Percentiles rank a stretch among this genome's conserved stretches.
Conservation (phyloP, 1,140 invertebrate genomes). For the Plectrocnemia conspersa region DNA sequence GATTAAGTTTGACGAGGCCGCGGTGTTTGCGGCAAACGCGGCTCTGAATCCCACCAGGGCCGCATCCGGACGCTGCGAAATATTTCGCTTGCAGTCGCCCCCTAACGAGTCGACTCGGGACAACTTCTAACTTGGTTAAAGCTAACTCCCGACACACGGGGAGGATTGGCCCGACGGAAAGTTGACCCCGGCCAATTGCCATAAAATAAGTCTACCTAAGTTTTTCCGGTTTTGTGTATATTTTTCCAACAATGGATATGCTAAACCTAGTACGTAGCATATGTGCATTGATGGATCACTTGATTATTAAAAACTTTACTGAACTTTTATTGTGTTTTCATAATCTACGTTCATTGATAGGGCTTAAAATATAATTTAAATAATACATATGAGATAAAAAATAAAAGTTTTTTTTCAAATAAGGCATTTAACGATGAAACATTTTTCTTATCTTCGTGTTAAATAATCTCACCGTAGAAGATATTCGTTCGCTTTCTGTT, state of each 20-base stretch:
- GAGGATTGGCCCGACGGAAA: not conserved
- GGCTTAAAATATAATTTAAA: too few species aligned
- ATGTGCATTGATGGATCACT: too few species aligned
- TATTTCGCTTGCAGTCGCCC: slow-evolving; percentile 13
- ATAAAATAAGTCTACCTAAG: slow-evolving; percentile 9
- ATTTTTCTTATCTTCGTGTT: too few species aligned
- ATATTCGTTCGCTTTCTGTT: too few species aligned
- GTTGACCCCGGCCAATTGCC: slow-evolving; percentile 7
- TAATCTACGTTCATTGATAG: too few species aligned
- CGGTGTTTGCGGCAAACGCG: slow-evolving; percentile 7
- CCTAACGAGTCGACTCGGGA: slow-evolving; percentile 15
- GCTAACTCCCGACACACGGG: slow-evolving; percentile 18
- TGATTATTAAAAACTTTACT: too few species aligned
- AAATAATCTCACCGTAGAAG: too few species aligned
- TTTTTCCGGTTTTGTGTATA: not conserved
- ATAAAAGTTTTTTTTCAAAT: too few species aligned
- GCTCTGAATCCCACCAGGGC: not conserved
- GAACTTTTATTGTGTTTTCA: too few species aligned
- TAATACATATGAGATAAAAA: too few species aligned
- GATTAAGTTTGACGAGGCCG: slow-evolving; percentile 9
- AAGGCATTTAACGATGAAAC: too few species aligned
- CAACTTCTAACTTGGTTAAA: slow-evolving; percentile 20
- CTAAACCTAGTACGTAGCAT: too few species aligned
- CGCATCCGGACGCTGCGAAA: slow-evolving; percentile 6
- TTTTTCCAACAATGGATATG: not conserved